A percentile compares a stretch with the other conserved stretches of the same genome.
These are phyloP conservation scores for Spea bombifrons DNA, from an alignment of 2,113 vertebrate genomes.

Conservation along the genomic window DNA sequence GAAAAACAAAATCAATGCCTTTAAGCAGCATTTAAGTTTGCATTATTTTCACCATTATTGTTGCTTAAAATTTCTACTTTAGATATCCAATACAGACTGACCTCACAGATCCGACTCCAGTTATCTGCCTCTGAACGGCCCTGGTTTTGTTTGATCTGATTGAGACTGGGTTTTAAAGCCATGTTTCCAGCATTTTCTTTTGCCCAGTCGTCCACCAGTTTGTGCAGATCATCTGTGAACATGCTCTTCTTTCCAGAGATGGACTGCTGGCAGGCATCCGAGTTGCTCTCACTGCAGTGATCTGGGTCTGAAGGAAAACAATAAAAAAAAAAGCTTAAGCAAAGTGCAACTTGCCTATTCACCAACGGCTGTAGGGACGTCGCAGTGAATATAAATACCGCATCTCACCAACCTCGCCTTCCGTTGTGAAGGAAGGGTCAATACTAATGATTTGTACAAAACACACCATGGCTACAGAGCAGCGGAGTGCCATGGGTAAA, in stretches of 20 bases:
- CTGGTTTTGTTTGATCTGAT: slow-evolving; percentile 88
- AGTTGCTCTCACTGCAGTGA: slow-evolving; percentile 54
- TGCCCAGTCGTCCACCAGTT: slow-evolving; percentile 88
- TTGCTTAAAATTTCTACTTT: slow-evolving; percentile 35
- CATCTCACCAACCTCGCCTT: too few species aligned
- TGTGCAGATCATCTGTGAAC: slow-evolving; percentile 90
- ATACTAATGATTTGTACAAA: too few species aligned
- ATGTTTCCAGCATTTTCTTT: slow-evolving; percentile 73
- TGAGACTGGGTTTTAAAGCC: slow-evolving; percentile 79
- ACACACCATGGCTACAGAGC: too few species aligned
- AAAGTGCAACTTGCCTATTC: too few species aligned
- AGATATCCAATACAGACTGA: slow-evolving; percentile 50
- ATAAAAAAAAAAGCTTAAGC: slow-evolving; percentile 3
- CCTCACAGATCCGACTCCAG: slow-evolving; percentile 76
- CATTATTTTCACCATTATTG: slow-evolving; percentile 33
- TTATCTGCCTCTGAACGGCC: slow-evolving; percentile 77
- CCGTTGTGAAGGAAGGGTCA: too few species aligned
- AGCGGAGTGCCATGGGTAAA: too few species aligned
- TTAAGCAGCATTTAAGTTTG: slow-evolving; percentile 33
- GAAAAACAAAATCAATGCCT: neutral
- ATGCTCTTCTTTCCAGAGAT: slow-evolving; percentile 75
- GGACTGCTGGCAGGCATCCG: slow-evolving; percentile 61
- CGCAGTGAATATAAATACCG: too few species aligned
- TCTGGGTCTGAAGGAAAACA: slow-evolving; percentile 47
- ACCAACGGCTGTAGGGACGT: too few species aligned